Conservation (phyloP, 2,797 vertebrate species). For the Mormyrops attenuatus region DNA sequence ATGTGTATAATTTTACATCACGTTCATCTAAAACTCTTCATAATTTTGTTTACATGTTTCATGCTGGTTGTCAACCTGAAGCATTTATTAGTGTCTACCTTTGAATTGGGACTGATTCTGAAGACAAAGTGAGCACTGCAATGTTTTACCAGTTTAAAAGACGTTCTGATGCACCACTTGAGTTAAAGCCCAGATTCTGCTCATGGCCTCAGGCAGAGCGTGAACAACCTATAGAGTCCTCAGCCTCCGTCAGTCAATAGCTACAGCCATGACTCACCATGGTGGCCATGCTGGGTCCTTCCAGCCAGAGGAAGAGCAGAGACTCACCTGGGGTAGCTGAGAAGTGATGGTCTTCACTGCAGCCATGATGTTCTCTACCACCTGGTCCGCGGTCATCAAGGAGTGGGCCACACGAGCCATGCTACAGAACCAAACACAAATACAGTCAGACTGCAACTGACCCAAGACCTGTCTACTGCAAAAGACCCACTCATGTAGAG, state of each 20-base stretch:
- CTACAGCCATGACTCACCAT: neutral
- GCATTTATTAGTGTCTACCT: neutral
- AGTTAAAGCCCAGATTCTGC: neutral
- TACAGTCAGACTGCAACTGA: neutral
- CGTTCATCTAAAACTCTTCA: neutral
- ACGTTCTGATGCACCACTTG: neutral
- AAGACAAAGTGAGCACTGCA: neutral
- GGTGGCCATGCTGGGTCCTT: neutral
- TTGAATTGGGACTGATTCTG: neutral
- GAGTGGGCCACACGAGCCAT: conserved; percentile 72
- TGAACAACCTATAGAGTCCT: neutral
- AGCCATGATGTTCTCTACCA: conserved; percentile 70
- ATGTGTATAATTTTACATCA: neutral
- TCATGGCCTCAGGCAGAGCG: neutral
- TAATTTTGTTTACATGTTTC: neutral
- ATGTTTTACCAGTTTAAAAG: neutral
- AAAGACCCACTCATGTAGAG: neutral
- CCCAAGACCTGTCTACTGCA: neutral
- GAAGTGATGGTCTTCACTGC: conserved; percentile 54
- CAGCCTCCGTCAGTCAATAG: neutral
- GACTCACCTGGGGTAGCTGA: conserved; percentile 71
- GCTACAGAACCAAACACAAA: conserved; percentile 53
- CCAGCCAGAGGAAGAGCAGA: neutral
- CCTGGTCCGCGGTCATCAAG: conserved; percentile 68
- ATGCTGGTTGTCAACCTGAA: neutral